Percentiles rank a stretch among this genome's conserved stretches.
These are phyloP conservation scores for Liodrosophila aerea DNA, from an alignment of 2,888 invertebrate genomes.

Conservation along the genomic window DNA sequence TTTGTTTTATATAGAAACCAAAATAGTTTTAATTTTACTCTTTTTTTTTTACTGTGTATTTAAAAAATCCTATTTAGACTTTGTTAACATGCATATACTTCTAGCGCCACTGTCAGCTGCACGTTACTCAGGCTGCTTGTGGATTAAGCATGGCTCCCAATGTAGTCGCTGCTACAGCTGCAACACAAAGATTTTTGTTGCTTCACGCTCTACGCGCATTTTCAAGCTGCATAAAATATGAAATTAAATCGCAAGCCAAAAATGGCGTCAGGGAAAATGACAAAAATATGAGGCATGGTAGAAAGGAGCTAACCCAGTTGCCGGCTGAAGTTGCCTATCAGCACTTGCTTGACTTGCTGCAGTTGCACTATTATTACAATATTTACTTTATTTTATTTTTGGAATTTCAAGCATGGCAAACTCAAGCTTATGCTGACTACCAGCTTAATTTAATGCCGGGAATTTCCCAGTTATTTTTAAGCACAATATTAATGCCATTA, in stretches of 20 bases:
- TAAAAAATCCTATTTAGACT: too few species aligned
- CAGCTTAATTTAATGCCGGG: too few species aligned
- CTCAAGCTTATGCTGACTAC: too few species aligned
- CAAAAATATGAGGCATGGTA: slow-evolving; percentile 41
- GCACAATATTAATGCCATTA: too few species aligned
- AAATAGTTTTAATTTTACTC: too few species aligned
- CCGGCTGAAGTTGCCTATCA: slow-evolving; percentile 26
- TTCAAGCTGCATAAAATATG: slow-evolving; percentile 58
- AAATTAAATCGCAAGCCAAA: slow-evolving; percentile 56
- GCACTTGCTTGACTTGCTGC: slow-evolving; percentile 43
- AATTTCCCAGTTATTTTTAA: too few species aligned
- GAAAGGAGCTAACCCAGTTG: too few species aligned
- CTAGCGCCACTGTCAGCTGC: neutral
- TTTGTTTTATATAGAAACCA: too few species aligned
- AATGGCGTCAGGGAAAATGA: slow-evolving; percentile 49
- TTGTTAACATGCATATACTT: too few species aligned
- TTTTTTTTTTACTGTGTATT: too few species aligned
- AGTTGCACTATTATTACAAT: slow-evolving; percentile 19
- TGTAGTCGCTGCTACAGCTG: slow-evolving; percentile 1
- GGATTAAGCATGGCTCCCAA: neutral
- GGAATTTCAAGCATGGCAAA: too few species aligned
- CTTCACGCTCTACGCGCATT: slow-evolving; percentile 40
- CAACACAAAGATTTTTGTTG: slow-evolving; percentile 31
- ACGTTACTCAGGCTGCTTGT: neutral
- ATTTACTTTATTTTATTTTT: too few species aligned